phyloP scores from a whole-genome alignment of 2,888 invertebrate species.

The Stenichneumon culpator region DNA sequence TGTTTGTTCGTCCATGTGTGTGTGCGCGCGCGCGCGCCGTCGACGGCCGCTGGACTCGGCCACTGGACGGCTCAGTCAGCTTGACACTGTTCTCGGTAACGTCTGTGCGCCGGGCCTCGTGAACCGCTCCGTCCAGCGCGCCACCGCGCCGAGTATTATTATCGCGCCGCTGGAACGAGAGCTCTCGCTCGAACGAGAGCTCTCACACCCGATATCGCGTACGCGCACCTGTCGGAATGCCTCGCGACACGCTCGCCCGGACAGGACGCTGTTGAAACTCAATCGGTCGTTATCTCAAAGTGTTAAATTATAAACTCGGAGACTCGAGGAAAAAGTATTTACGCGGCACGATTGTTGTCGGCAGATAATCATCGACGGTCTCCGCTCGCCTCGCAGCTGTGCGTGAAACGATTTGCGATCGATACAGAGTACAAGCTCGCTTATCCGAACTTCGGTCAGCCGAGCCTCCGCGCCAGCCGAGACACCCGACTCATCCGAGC shows the following conservation, averaged over 20 bases:
- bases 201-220: constrained; percentile 8
- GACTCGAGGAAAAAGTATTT: neutral
- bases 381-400: no score
- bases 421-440: no score
- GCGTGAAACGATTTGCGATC: no score
- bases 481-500: no score
- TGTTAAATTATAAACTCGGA: neutral
- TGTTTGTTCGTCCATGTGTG: neutral
- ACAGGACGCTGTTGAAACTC: constrained; percentile 58
- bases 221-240: constrained; percentile 64
- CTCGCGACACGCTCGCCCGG: constrained; percentile 21
- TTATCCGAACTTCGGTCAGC: no score
- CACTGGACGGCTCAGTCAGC: constrained; percentile 62
- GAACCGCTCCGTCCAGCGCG: constrained; percentile 36
- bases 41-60: constrained; percentile 45
- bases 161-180: constrained; percentile 34
- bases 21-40: neutral
- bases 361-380: no score
- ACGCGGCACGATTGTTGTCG: neutral
- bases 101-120: constrained; percentile 48
- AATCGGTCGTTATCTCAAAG: constrained; percentile 57
- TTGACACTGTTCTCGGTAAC: constrained; percentile 65
- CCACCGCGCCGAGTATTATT: constrained; percentile 14
- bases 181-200: neutral
- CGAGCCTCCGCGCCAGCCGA: no score